phyloP scores from a whole-genome alignment of 2,113 vertebrate genomes.

The Seriola dumerili region DNA sequence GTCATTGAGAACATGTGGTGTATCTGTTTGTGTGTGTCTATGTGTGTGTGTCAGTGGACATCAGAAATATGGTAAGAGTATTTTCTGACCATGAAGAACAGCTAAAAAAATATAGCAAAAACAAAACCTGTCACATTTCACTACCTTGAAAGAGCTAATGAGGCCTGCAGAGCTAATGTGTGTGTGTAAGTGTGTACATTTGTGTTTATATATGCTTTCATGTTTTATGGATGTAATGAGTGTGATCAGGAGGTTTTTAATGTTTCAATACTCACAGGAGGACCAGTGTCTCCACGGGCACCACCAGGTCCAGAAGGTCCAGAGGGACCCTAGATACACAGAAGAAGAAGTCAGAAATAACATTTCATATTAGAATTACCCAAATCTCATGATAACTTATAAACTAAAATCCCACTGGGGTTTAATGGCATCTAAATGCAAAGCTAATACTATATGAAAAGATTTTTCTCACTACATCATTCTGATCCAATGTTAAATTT shows the following conservation, averaged over 20 bases:
- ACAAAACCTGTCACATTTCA: neutral
- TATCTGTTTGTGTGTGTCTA: neutral
- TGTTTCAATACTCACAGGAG: constrained; percentile 76
- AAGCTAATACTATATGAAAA: neutral
- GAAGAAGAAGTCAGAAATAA: constrained; percentile 11
- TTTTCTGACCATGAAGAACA: neutral
- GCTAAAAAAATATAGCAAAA: neutral
- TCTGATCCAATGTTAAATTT: neutral
- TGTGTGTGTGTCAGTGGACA: neutral
- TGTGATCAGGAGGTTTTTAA: neutral
- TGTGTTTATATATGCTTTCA: neutral
- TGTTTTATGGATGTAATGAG: neutral
- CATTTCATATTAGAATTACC: neutral
- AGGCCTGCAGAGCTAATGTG: neutral
- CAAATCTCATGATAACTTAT: neutral
- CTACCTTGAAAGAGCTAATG: neutral
- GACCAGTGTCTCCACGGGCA: constrained; percentile 85
- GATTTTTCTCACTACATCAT: neutral
- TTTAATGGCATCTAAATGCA: neutral
- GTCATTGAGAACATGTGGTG: neutral
- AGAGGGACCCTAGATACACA: constrained; percentile 78
- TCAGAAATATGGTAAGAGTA: neutral
- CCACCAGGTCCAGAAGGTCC: constrained; percentile 84
- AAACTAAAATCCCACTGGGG: neutral
- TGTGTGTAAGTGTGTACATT: neutral